A percentile compares a stretch with the other conserved stretches of the same genome.
These are phyloP conservation scores for Tragelaphus strepsiceros DNA, from an alignment of 2,113 vertebrate species.

Conservation along the genomic window DNA sequence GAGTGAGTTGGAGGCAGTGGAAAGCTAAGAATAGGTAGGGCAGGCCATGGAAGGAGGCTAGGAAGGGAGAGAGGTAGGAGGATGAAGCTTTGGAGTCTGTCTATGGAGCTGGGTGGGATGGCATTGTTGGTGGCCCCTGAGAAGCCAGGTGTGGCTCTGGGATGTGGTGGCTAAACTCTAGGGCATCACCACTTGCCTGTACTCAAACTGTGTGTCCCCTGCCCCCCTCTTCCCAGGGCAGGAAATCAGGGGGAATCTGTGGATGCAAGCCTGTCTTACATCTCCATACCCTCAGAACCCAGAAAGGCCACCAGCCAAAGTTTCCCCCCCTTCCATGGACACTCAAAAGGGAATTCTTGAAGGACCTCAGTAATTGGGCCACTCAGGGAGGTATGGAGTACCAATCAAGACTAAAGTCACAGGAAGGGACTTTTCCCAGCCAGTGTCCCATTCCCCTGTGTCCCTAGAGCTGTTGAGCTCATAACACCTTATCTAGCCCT, in stretches of 20 bases:
- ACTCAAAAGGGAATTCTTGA: not conserved
- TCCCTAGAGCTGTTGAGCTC: not conserved
- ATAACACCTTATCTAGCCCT: not conserved
- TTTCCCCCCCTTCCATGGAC: not conserved
- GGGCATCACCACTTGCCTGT: not conserved
- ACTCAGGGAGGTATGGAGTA: not conserved
- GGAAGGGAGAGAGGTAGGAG: not conserved
- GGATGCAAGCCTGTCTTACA: not conserved
- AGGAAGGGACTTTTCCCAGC: not conserved
- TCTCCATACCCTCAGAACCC: not conserved
- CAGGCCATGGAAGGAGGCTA: not conserved
- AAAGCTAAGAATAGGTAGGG: not conserved
- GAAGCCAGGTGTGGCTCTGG: not conserved
- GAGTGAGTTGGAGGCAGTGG: not conserved
- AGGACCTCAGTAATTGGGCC: not conserved
- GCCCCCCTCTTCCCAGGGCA: not conserved
- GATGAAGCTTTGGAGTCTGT: not conserved
- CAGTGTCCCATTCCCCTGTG: not conserved
- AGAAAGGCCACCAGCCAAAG: not conserved
- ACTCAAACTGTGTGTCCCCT: not conserved
- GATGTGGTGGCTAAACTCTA: not conserved
- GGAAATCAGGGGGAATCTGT: not conserved
- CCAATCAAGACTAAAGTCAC: not conserved
- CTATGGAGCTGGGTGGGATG: not conserved
- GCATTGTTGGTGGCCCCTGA: not conserved